phyloP scores from a whole-genome alignment of 2,113 vertebrate species.

The Alethe castanea region DNA sequence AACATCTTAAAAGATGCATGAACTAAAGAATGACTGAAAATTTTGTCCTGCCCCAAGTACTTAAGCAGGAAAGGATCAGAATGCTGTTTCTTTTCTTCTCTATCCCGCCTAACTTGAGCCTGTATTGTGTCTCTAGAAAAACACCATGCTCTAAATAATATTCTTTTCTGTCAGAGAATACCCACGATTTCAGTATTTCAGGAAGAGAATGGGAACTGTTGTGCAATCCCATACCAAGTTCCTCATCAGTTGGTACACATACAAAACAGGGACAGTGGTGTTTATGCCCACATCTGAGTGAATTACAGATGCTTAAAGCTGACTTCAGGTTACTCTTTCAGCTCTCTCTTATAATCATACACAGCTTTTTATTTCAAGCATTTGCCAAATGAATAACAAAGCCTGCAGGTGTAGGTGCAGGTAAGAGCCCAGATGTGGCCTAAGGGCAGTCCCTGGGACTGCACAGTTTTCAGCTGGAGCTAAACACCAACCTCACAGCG shows the following conservation, averaged over 20 bases:
- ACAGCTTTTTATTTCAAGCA: neutral
- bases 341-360: neutral
- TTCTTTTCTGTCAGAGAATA: neutral
- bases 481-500: neutral
- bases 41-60: neutral
- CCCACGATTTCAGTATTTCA: neutral
- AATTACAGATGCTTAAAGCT: neutral
- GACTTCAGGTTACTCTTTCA: neutral
- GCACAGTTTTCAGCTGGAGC: neutral
- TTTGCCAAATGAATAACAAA: neutral
- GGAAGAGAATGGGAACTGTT: neutral
- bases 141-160: neutral
- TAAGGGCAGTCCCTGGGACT: neutral
- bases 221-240: neutral
- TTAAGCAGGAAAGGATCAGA: neutral
- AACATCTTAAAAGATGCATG: neutral
- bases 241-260: neutral
- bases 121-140: neutral
- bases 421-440: neutral
- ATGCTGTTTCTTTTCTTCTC: neutral
- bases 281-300: neutral
- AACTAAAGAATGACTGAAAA: neutral
- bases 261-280: neutral
- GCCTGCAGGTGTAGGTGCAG: fast-evolving
- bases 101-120: neutral